These are phyloP conservation scores for Epizoanthus stellaris DNA, from an alignment of 92 coral and sea anemone species.

Conservation along the genomic window DNA sequence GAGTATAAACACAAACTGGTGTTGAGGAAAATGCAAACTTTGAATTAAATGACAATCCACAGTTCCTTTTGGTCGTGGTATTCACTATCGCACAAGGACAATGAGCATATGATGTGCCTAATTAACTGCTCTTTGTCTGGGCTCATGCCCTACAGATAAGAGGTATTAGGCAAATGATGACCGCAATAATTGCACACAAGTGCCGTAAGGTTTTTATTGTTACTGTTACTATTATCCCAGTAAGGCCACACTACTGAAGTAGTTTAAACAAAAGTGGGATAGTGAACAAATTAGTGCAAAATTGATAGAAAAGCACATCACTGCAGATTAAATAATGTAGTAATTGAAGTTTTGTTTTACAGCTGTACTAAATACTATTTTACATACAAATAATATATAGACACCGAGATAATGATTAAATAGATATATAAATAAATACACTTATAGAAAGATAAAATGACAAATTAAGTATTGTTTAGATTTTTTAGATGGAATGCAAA, in stretches of 20 bases:
- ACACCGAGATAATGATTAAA: neutral
- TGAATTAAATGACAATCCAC: neutral
- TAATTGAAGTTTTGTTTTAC: neutral
- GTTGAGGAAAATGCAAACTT: neutral
- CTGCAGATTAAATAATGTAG: neutral
- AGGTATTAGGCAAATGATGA: neutral
- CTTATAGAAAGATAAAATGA: neutral
- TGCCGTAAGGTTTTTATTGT: neutral
- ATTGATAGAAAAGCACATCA: neutral
- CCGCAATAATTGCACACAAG: neutral
- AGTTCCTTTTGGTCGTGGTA: neutral
- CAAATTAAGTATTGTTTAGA: neutral
- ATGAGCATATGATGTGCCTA: neutral
- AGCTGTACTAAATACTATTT: neutral
- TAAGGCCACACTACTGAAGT: no score
- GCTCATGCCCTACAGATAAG: neutral
- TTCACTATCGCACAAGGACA: no score
- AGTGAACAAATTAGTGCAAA: neutral
- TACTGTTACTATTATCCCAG: neutral
- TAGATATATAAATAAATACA: neutral
- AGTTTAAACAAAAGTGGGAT: neutral
- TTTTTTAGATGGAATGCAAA: neutral
- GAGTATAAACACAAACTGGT: neutral
- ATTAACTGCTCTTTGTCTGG: neutral
- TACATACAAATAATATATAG: neutral